Evolutionary conservation across 2,797 vertebrate genomes (phyloP).

Genomic region (Discoglossus pictus): DNA sequence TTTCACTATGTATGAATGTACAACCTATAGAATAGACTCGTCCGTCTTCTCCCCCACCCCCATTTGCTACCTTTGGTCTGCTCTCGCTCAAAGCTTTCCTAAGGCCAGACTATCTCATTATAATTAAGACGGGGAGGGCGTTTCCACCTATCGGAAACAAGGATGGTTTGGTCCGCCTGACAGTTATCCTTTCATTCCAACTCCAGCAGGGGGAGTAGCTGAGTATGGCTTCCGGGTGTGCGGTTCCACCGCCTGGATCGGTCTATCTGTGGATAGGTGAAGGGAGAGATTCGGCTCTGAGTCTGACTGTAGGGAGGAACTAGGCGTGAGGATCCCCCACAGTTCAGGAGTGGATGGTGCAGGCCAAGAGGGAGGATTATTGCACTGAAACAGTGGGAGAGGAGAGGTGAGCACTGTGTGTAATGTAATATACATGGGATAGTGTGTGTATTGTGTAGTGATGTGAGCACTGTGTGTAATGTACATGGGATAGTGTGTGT

Average conservation of each 20-base stretch:
- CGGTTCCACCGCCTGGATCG: conserved; percentile 2
- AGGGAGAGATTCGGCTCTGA: neutral
- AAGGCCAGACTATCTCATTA: neutral
- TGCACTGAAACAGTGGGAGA: conserved; percentile 28
- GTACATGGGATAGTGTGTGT: neutral
- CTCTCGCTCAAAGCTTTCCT: neutral
- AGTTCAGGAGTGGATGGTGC: conserved; percentile 7
- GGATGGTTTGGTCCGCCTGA: neutral
- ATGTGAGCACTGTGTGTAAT: neutral
- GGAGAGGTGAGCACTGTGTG: conserved; percentile 26
- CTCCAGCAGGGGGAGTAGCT: neutral
- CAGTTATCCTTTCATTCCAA: neutral
- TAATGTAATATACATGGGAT: neutral
- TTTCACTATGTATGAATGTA: too few relatives aligned
- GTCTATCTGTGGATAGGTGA: neutral
- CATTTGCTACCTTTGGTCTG: neutral
- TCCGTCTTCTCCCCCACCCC: neutral
- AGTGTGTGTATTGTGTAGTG: neutral
- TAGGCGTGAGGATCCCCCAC: neutral
- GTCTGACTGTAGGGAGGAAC: too few relatives aligned
- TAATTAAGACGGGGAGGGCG: neutral
- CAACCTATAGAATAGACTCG: neutral
- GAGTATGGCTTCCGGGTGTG: neutral
- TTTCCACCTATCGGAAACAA: neutral
- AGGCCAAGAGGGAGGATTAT: conserved; percentile 18